Conservation (phyloP, 2,797 vertebrate genomes). For the Syngnathus rostellatus region DNA sequence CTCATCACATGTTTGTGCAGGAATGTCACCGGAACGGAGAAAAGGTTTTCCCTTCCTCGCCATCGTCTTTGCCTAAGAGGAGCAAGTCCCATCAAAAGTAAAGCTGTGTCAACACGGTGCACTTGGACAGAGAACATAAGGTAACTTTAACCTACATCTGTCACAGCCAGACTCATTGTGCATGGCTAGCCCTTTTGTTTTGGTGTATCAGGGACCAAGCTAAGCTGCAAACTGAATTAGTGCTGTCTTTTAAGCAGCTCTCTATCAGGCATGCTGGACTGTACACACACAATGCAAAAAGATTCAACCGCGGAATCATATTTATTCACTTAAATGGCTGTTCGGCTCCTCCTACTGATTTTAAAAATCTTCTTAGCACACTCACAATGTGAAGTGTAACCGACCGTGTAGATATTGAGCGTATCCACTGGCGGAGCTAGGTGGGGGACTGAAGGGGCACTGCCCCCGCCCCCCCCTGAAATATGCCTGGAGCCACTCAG, state of each 20-base stretch:
- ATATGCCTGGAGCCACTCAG: no score
- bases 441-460: no score
- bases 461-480: no score
- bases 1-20: slow-evolving; percentile 25
- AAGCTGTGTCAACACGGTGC: not conserved
- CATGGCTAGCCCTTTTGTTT: slow-evolving; percentile 58
- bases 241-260: slow-evolving; percentile 49
- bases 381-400: no score
- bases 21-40: slow-evolving; percentile 33
- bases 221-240: slow-evolving; percentile 63
- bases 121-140: slow-evolving; percentile 33
- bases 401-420: no score
- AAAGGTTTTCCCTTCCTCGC: slow-evolving; percentile 2
- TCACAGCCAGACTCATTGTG: slow-evolving; percentile 50
- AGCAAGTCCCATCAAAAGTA: not conserved
- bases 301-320: no score
- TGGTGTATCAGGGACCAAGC: slow-evolving; percentile 49
- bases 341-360: no score
- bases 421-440: no score
- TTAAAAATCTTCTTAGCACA: no score
- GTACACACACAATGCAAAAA: no score
- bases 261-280: slow-evolving; percentile 20
- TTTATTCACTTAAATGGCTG: no score
- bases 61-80: not conserved
- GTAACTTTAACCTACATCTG: slow-evolving; percentile 53